These are phyloP conservation scores for Diploscapter pachys DNA, from an alignment of 1,140 invertebrate species.

Conservation along the genomic window DNA sequence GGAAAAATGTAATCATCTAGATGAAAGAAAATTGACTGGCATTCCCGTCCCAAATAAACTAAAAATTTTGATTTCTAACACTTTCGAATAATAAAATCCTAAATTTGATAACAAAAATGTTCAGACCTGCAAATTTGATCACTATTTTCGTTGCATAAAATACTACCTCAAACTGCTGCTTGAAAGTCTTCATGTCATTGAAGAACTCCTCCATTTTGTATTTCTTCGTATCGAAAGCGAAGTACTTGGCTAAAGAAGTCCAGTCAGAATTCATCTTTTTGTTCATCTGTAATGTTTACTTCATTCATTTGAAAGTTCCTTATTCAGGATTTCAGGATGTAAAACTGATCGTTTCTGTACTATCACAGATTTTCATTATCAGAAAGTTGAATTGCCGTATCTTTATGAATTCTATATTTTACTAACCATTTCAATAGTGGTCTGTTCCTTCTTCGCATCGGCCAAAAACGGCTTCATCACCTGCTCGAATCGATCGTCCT, in stretches of 20 bases:
- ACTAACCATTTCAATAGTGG: slow-evolving; percentile 72
- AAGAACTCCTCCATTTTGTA: slow-evolving; percentile 95
- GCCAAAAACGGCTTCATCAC: slow-evolving; percentile 68
- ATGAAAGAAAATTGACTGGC: no score
- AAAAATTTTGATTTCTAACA: no score
- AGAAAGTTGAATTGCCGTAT: no score
- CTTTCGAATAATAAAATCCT: no score
- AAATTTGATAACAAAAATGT: no score
- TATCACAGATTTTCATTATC: no score
- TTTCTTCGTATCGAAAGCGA: slow-evolving; percentile 85
- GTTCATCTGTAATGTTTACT: slow-evolving; percentile 66
- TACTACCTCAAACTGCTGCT: slow-evolving; percentile 79
- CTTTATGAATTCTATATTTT: no score
- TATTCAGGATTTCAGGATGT: not conserved
- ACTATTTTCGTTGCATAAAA: no score
- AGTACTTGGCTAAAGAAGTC: slow-evolving; percentile 80
- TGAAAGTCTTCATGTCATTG: slow-evolving; percentile 87
- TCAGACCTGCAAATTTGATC: no score
- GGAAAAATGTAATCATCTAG: no score
- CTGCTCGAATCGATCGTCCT: slow-evolving; percentile 33
- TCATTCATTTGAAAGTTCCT: slow-evolving; percentile 57
- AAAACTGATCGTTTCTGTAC: no score
- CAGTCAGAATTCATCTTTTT: slow-evolving; percentile 85
- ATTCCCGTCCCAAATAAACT: no score
- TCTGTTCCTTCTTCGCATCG: slow-evolving; percentile 78